These are phyloP conservation scores for Himalopsyche kuldschensis DNA, from an alignment of 2,888 invertebrate genomes.

Conservation along the genomic window DNA sequence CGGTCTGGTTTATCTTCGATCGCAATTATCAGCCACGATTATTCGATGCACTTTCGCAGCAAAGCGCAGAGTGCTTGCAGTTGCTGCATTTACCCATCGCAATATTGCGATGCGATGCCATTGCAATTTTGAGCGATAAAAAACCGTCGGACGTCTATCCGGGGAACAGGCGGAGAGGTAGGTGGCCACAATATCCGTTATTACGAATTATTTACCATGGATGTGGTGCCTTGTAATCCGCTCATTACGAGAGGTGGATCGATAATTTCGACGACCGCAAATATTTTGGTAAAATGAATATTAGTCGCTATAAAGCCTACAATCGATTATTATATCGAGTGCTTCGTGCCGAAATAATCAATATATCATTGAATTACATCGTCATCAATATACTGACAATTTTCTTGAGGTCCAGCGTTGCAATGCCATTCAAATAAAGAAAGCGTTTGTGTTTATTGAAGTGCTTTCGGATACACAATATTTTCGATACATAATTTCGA, in stretches of 20 bases:
- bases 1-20: neutral
- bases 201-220: neutral
- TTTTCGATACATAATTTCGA: too few relatives aligned
- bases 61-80: neutral
- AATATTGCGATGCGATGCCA: conserved; percentile 25
- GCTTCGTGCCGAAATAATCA: too few relatives aligned
- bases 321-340: too few relatives aligned
- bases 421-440: too few relatives aligned
- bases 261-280: conserved; percentile 6
- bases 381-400: too few relatives aligned
- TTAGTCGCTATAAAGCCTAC: neutral
- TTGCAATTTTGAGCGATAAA: conserved; percentile 37
- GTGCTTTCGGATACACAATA: too few relatives aligned
- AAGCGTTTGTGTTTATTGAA: too few relatives aligned
- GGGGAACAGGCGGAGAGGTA: conserved; percentile 2
- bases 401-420: too few relatives aligned
- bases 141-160: conserved; percentile 7
- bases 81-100: neutral
- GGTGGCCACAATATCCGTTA: conserved; percentile 5
- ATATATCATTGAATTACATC: too few relatives aligned
- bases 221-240: neutral
- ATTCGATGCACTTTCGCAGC: neutral
- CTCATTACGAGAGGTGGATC: neutral
- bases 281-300: neutral
- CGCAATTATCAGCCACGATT: conserved; percentile 18